Evolutionary conservation across 2,888 invertebrate genomes (phyloP), one percentile per base, ranked within the genome.

Genomic region (Scaptomyza tumidula): DNA sequence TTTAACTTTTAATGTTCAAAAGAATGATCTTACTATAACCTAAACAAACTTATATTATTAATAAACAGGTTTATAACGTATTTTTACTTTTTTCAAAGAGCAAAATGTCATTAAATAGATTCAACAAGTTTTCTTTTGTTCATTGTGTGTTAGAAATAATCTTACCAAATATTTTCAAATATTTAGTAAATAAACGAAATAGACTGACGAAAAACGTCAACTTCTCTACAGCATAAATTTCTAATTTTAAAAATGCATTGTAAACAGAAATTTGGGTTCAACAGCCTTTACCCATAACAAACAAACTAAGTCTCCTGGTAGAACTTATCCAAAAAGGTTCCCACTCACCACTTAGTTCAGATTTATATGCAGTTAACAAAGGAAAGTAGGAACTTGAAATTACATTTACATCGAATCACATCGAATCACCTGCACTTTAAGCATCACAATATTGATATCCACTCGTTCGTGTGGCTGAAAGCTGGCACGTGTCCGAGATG

Each of bases 371-470:
- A 58, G 48, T 14, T 16, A 9, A 35, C 6, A 58, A 33, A 27
- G 45, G 58, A 45, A 70, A 24, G 14, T 48, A 46, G 39, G 11
- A 35, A 35, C 33, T 62, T 49, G 43, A 19, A 16, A 62, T 56
- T 45, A 43, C 14, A 41, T 53, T 24, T 45, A 55, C 43, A 19
- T 19, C 19, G 48, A 46, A 31, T 58, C 43, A 35, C 6, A 60
- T 31, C 43, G 49, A 66, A 57, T 84, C 82, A 88, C 88, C 88
- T 89, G 76, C 61, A 86, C 61, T 78, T 89, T 88, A 10, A 80
- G 55, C 71, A 89, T 75, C 75, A 86, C 72, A 55, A 89, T 89
- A 61, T 82, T 89, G 14, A 89, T 88, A 66, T 86, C 78, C 11
- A 89, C 31, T 48, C 71, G 77, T 35, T 77, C 58, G 60, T 56